phyloP scores from a whole-genome alignment of 1,140 invertebrate species.

The Dreissena rostriformis region DNA sequence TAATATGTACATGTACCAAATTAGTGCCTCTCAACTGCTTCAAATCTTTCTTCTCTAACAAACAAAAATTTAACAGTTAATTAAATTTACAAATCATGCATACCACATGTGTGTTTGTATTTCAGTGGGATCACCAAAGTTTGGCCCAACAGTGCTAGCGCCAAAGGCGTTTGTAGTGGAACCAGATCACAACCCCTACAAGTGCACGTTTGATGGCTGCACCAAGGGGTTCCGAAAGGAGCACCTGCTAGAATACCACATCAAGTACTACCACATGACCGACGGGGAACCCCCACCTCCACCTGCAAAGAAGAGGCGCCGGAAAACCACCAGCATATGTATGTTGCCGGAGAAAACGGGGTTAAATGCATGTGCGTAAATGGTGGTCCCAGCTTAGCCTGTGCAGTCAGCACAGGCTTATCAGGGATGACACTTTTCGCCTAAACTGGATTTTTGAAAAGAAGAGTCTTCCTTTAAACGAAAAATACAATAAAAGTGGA shows the following conservation, averaged over 20 bases:
- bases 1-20: no score
- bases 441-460: no score
- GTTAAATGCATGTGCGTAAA: no score
- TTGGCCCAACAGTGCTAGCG: not conserved
- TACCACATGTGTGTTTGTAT: not conserved
- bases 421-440: no score
- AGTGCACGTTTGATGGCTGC: slow-evolving; percentile 91
- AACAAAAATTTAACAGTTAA: no score
- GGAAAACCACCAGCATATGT: slow-evolving; percentile 66
- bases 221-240: slow-evolving; percentile 94
- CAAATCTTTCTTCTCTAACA: no score
- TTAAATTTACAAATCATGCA: not conserved
- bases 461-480: no score
- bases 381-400: no score
- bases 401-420: no score
- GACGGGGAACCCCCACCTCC: slow-evolving; percentile 50
- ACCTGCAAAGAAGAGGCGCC: slow-evolving; percentile 33
- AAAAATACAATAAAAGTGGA: no score
- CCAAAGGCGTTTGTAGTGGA: slow-evolving; percentile 76
- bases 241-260: slow-evolving; percentile 86
- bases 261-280: slow-evolving; percentile 76
- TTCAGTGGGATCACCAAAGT: not conserved
- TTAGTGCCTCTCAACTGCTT: no score
- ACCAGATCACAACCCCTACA: slow-evolving; percentile 80
- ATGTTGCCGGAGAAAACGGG: slow-evolving; percentile 25